Percentiles rank a stretch among this genome's conserved stretches.
These are phyloP conservation scores for Characodon lateralis DNA, from an alignment of 2,797 vertebrate species.

Conservation along the genomic window DNA sequence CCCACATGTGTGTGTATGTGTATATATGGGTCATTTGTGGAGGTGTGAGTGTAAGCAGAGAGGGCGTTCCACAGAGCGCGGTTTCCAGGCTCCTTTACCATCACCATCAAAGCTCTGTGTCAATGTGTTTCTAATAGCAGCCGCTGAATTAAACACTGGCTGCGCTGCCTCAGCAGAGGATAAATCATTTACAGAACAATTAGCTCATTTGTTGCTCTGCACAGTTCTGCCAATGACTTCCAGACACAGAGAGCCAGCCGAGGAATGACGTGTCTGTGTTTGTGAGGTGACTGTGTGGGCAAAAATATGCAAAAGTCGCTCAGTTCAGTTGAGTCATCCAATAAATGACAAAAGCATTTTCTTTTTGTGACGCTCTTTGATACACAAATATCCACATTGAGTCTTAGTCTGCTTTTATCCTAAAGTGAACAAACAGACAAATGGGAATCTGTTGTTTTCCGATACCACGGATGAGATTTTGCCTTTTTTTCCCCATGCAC, in stretches of 20 bases:
- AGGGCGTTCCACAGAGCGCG: conserved; percentile 72
- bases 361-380: conserved; percentile 5
- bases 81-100: conserved; percentile 79
- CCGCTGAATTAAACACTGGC: conserved; percentile 79
- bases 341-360: background rate
- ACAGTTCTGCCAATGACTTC: conserved; percentile 77
- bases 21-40: conserved; percentile 36
- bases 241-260: conserved; percentile 66
- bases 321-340: conserved; percentile 27
- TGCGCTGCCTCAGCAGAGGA: conserved; percentile 74
- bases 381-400: background rate
- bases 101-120: conserved; percentile 75
- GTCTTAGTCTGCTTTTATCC: background rate
- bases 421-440: background rate
- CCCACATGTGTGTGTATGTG: conserved; percentile 16
- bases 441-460: conserved; percentile 45
- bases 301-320: conserved; percentile 21
- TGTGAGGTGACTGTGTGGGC: conserved; percentile 31
- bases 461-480: conserved; percentile 35
- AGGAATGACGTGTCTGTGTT: conserved; percentile 38
- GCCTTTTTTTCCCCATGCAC: conserved; percentile 48
- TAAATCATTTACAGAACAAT: conserved; percentile 84
- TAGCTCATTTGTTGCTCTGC: conserved; percentile 81
- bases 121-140: conserved; percentile 82
- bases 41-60: conserved; percentile 49